Conservation (phyloP, 2,888 invertebrate genomes). For the Hirudinaria manillensis region DNA sequence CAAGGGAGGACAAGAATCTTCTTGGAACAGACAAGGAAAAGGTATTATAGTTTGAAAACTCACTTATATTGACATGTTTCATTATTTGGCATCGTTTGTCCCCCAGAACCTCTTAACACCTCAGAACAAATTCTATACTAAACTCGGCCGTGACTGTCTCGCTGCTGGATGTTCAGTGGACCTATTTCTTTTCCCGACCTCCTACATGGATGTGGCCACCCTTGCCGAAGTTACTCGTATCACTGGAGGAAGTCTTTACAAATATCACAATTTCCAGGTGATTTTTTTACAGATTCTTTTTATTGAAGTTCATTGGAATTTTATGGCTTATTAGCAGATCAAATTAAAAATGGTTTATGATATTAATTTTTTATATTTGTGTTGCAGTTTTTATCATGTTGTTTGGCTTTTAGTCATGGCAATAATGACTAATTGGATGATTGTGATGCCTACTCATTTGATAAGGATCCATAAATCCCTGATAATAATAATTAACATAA, state of each 20-base stretch:
- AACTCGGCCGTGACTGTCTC: conserved; percentile 88
- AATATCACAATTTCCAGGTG: conserved; percentile 86
- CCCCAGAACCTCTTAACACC: conserved; percentile 63
- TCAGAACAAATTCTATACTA: conserved; percentile 82
- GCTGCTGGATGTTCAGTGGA: conserved; percentile 87
- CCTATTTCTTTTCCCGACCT: conserved; percentile 87
- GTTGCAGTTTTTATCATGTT: background rate
- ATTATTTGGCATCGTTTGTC: background rate
- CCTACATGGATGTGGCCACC: conserved; percentile 91
- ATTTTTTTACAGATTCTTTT: conserved; percentile 51
- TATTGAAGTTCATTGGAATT: conserved; percentile 47
- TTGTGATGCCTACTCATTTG: too few species aligned
- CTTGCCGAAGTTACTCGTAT: conserved; percentile 83
- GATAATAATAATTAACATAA: too few species aligned
- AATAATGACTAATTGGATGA: too few species aligned
- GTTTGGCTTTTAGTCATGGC: too few species aligned
- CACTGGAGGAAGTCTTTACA: conserved; percentile 90
- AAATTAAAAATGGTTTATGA: conserved; percentile 58
- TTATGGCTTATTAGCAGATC: conserved; percentile 62
- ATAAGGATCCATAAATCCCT: too few species aligned
- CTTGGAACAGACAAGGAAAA: conserved; percentile 94
- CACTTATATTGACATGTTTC: background rate
- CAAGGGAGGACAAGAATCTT: conserved; percentile 88
- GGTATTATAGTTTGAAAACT: conserved; percentile 44
- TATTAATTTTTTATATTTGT: conserved; percentile 59